Conservation (phyloP, 1,140 invertebrate species). For the Globodera ellingtonae region DNA sequence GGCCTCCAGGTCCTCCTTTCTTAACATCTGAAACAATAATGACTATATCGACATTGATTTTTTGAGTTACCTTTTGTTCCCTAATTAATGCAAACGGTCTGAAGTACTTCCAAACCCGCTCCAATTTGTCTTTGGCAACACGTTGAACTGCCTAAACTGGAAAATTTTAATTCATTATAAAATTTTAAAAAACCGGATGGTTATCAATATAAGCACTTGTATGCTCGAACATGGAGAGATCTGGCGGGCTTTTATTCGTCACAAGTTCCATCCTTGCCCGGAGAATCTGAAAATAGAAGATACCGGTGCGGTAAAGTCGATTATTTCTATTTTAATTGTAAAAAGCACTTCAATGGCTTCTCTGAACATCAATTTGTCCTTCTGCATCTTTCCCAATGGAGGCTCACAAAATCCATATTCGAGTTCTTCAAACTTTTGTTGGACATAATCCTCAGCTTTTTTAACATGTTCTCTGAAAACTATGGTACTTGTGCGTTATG, state of each 20-base stretch:
- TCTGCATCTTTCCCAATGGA: conserved; percentile 45
- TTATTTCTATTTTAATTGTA: neutral
- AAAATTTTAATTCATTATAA: neutral
- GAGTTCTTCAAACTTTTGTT: conserved; percentile 16
- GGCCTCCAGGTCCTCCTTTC: conserved; percentile 27
- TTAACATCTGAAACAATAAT: conserved; percentile 27
- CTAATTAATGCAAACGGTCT: conserved; percentile 40
- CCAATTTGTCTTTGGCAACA: conserved; percentile 38
- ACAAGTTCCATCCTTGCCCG: conserved; percentile 42
- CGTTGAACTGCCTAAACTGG: conserved; percentile 33
- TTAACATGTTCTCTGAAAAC: conserved; percentile 26
- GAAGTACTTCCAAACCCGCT: conserved; percentile 45
- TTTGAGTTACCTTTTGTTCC: conserved; percentile 40
- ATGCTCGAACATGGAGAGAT: conserved; percentile 9
- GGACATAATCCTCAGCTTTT: conserved; percentile 24
- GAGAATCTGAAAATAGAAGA: conserved; percentile 30
- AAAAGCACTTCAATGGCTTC: conserved; percentile 42
- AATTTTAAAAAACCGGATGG: conserved; percentile 32
- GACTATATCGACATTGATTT: conserved; percentile 1
- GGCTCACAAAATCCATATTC: conserved; percentile 51
- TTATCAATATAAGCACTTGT: conserved; percentile 7
- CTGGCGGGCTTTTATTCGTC: neutral
- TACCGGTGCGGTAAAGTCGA: neutral
- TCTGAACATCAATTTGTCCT: conserved; percentile 40
- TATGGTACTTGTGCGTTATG: conserved; percentile 2